Base-by-base conservation (phyloP, 2,888 invertebrate species). In the Ornithoptera priamus region DNA sequence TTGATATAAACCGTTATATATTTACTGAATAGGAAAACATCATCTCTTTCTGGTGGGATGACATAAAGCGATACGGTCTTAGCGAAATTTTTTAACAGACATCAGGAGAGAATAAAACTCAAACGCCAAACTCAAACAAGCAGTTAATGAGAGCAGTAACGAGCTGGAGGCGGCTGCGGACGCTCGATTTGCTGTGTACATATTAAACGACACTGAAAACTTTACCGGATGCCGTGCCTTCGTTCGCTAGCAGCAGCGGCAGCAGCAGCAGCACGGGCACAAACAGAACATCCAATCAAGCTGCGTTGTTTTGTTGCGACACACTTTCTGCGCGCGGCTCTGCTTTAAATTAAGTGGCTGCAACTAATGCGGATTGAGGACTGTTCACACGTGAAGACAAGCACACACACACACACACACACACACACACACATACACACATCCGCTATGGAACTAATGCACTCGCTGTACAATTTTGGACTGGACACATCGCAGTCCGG, bases 221-320 rank as follows among this genome's bases (percentile, higher is more conserved):
- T 68, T 68, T 68, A n/a, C 30, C 42, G 10, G 30, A 42, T 53
- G 36, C 42, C 18, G 50, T 17, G n/a, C 62, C 36, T 62, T 36
- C 63, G 42, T 17, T 22, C 61, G 60, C 60, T 61, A 42, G 36
- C 61, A 12, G 65, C 46, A 39, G 56, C 57, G 65, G 57, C 30
- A 46, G 36, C 39, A 65, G 66, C 66, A 71, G 68, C 68, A 68
- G 69, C 69, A 69, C 64, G 36, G 22, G 63, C 60, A 42, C 50
- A 75, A 76, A 77, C 73, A 73, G 72, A 73, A 75, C 75, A 73
- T 74, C 74, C 76, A 77, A 76, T 78, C 76, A 77, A 70, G 61
- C 36, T 36, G 61, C 42, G 39, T 56, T 63, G 63, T 65, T 64
- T 68, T 60, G 72, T 71, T 69, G 68, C 69, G 67, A 74, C 74